phyloP scores from a whole-genome alignment of 53 echinoderm and acorn worm genomes.

The Echinarachnius parma region DNA sequence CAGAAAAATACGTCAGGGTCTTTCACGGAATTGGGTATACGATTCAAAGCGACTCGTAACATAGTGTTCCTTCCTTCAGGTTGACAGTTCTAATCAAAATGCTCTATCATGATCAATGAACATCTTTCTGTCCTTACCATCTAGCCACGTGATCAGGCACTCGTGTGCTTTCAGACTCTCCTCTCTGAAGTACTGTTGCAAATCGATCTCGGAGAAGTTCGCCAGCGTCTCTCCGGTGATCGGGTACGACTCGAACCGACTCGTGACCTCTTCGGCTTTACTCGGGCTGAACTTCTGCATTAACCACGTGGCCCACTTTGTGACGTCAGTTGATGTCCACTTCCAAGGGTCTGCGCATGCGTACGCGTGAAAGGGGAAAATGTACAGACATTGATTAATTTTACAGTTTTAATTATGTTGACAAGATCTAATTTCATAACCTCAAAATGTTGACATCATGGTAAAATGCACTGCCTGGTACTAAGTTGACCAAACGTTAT shows the following conservation, averaged over 20 bases:
- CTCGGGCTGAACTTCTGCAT: conserved; percentile 15
- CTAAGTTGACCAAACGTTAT: no score
- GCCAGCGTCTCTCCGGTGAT: conserved; percentile 35
- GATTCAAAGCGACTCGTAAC: no score
- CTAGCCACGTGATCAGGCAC: conserved; percentile 12
- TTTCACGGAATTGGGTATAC: no score
- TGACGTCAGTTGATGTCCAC: conserved; percentile 40
- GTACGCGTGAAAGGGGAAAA: background rate
- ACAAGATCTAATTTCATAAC: no score
- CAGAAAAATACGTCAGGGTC: no score
- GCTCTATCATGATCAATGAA: no score
- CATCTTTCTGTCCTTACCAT: no score
- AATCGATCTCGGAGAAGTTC: conserved; percentile 5
- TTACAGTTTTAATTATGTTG: background rate
- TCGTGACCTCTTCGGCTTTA: conserved; percentile 14
- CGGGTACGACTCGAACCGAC: conserved; percentile 7
- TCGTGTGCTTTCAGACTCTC: background rate
- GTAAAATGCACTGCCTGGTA: no score
- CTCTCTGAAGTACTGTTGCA: conserved; percentile 24
- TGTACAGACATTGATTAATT: background rate
- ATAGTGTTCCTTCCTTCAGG: no score
- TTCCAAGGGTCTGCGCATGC: conserved; percentile 32
- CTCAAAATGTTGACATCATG: no score
- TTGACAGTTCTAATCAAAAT: no score
- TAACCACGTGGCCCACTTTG: conserved; percentile 37